These are phyloP conservation scores for Tragelaphus buxtoni DNA, from an alignment of 2,113 vertebrate species.

Conservation along the genomic window DNA sequence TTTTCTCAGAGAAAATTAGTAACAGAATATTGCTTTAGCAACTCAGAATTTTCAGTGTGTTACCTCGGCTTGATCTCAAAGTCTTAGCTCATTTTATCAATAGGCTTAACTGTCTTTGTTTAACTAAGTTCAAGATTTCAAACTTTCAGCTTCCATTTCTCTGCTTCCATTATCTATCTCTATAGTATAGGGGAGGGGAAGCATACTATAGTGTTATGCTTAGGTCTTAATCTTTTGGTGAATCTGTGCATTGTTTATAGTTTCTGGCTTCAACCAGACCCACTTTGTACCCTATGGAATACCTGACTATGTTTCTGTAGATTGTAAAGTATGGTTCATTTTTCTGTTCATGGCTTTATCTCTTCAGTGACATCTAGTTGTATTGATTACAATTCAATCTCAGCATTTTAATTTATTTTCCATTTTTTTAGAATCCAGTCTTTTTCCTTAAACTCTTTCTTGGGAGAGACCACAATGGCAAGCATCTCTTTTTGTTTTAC, in stretches of 20 bases:
- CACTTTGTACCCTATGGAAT: background rate
- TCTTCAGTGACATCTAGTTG: background rate
- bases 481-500: background rate
- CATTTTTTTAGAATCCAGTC: background rate
- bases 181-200: background rate
- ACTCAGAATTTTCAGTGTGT: background rate
- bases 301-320: background rate
- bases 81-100: background rate
- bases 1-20: constrained; percentile 4
- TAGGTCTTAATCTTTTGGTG: background rate
- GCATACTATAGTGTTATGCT: background rate
- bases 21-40: background rate
- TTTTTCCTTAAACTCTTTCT: background rate
- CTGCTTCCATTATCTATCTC: background rate
- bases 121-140: background rate
- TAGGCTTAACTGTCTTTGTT: background rate
- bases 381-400: background rate
- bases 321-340: background rate
- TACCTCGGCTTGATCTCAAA: background rate
- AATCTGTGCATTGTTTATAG: background rate
- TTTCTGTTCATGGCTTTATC: background rate
- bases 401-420: background rate
- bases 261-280: background rate
- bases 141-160: background rate
- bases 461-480: background rate